These are phyloP conservation scores for Betta splendens DNA, from an alignment of 2,797 vertebrate genomes.

Conservation along the genomic window DNA sequence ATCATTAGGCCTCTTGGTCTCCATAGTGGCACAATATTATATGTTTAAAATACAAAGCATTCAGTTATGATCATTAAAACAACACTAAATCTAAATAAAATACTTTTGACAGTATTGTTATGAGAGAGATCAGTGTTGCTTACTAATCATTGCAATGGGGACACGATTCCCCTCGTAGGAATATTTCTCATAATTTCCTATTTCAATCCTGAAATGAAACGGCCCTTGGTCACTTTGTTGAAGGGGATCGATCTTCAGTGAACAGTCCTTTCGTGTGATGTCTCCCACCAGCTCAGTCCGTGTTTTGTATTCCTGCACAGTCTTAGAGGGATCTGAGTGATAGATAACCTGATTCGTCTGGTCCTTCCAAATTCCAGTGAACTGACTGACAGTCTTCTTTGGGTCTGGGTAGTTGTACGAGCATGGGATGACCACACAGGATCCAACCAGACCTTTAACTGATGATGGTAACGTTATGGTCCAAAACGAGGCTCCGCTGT, in stretches of 20 bases:
- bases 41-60: too few species aligned
- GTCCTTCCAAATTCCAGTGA: conserved; percentile 67
- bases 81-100: too few species aligned
- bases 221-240: conserved; percentile 45
- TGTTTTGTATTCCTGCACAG: conserved; percentile 13
- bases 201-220: conserved; percentile 75
- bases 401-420: conserved; percentile 58
- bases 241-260: conserved; percentile 72
- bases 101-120: too few species aligned
- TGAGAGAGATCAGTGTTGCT: too few species aligned
- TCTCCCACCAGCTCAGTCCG: conserved; percentile 71
- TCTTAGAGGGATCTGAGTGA: conserved; percentile 42
- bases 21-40: too few species aligned
- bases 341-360: conserved; percentile 7
- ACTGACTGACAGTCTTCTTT: accelerated
- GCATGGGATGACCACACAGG: conserved; percentile 80
- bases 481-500: conserved; percentile 59
- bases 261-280: conserved; percentile 59
- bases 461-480: conserved; percentile 39
- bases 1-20: too few species aligned
- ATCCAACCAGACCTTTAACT: conserved; percentile 67
- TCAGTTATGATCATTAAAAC: too few species aligned
- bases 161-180: conserved; percentile 28
- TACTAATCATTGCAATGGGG: conserved; percentile 64
- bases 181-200: conserved; percentile 35